Evolutionary conservation across 2,113 vertebrate genomes (phyloP).

Genomic region (Eptesicus fuscus): DNA sequence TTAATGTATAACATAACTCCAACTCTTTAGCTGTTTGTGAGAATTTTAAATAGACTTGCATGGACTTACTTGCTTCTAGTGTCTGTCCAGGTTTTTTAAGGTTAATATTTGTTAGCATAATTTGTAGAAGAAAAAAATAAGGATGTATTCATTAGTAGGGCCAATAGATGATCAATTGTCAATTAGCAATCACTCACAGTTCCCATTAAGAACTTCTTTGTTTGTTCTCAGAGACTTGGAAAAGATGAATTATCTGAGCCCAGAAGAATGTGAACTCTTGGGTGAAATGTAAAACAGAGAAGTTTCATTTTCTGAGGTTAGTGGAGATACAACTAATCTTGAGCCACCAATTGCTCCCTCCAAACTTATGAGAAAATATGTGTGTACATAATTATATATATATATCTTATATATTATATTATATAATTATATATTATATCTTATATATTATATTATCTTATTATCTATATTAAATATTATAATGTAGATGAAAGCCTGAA

Average conservation of each 20-base stretch:
- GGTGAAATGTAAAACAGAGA: background rate
- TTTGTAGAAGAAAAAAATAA: background rate
- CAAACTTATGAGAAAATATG: background rate
- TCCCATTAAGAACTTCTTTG: background rate
- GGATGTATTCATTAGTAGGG: background rate
- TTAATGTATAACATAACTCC: background rate
- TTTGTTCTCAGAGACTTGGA: background rate
- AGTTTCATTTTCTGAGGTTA: background rate
- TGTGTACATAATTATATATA: background rate
- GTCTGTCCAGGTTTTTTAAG: background rate
- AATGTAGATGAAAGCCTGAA: background rate
- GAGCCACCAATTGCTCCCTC: background rate
- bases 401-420: background rate
- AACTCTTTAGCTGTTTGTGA: background rate
- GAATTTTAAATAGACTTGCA: background rate
- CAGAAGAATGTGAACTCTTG: background rate
- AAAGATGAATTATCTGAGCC: background rate
- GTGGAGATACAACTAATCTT: background rate
- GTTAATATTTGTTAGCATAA: background rate
- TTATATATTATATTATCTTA: too few species aligned
- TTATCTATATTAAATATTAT: background rate
- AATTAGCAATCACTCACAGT: background rate
- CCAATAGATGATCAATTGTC: background rate
- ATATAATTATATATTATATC: background rate
- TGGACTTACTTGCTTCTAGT: background rate